Evolutionary conservation across 2,888 invertebrate species (phyloP).

Genomic region (Autographa pulchrina): DNA sequence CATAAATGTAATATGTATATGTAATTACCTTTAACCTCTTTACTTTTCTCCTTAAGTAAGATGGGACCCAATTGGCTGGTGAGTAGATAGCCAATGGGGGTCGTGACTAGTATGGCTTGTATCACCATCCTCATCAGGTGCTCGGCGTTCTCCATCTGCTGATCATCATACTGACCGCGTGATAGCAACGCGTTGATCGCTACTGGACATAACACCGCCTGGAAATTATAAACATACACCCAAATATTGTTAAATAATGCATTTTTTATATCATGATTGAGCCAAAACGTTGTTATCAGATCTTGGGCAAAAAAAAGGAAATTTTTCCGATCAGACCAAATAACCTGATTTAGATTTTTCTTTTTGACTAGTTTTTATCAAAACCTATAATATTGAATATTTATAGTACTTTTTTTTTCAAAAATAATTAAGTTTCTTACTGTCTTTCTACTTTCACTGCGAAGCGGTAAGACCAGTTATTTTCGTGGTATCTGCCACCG

Average conservation of each 20-base stretch:
- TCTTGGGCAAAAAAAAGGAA: no score
- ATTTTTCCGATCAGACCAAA: no score
- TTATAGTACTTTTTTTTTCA: no score
- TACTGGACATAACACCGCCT: slow-evolving; percentile 90
- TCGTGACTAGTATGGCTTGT: slow-evolving; percentile 80
- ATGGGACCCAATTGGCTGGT: slow-evolving; percentile 77
- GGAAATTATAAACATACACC: slow-evolving; percentile 55
- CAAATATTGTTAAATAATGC: no score
- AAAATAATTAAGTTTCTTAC: no score
- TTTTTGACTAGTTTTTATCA: no score
- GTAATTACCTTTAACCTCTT: slow-evolving; percentile 62
- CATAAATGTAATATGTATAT: no score
- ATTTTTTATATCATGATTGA: no score
- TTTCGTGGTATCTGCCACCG: not conserved
- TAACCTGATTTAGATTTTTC: no score
- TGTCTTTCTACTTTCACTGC: no score
- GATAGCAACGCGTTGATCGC: slow-evolving; percentile 83
- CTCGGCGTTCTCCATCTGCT: slow-evolving; percentile 74
- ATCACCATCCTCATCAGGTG: slow-evolving; percentile 73
- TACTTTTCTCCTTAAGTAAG: slow-evolving; percentile 67
- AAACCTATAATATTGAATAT: no score
- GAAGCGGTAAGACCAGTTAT: not conserved
- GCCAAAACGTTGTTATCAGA: no score
- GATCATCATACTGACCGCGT: slow-evolving; percentile 53
- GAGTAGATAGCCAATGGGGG: slow-evolving; percentile 80